Evolutionary conservation across 2,797 vertebrate genomes (phyloP).

Genomic region (Rhadinocentrus ornatus): DNA sequence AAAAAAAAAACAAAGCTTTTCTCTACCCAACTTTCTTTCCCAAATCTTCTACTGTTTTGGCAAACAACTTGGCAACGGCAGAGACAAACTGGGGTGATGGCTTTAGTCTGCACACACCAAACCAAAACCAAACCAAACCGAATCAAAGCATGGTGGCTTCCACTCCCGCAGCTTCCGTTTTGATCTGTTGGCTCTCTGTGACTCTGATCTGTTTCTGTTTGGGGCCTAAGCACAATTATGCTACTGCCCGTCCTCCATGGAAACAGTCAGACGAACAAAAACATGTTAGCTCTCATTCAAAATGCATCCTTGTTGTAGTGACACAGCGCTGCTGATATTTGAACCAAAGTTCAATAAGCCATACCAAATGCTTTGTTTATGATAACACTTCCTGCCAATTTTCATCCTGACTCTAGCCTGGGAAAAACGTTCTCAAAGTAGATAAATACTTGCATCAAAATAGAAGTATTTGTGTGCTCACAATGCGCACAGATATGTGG

Average conservation of each 20-base stretch:
- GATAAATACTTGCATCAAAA: constrained; percentile 11
- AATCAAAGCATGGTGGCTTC: constrained; percentile 77
- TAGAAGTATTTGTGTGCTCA: background rate
- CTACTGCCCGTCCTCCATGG: constrained; percentile 75
- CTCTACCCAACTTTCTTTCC: constrained; percentile 65
- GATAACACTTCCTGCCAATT: constrained; percentile 61
- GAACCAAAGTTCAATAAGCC: constrained; percentile 59
- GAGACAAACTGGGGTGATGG: constrained; percentile 67
- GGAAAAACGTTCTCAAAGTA: constrained; percentile 34
- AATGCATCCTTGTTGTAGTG: constrained; percentile 65
- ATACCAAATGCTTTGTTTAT: constrained; percentile 52
- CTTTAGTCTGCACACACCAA: constrained; percentile 70
- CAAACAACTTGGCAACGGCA: constrained; percentile 76
- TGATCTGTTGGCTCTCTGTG: constrained; percentile 75
- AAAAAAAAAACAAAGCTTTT: constrained; percentile 61
- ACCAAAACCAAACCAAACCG: constrained; percentile 71
- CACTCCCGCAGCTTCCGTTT: constrained; percentile 77
- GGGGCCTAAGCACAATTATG: constrained; percentile 73
- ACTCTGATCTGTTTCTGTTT: constrained; percentile 78
- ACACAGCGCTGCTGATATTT: constrained; percentile 52
- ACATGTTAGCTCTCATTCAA: constrained; percentile 71
- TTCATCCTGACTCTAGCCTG: constrained; percentile 50
- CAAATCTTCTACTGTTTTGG: constrained; percentile 68
- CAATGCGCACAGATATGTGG: constrained; percentile 9
- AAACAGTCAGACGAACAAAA: constrained; percentile 73